phyloP scores from a whole-genome alignment of 2,888 invertebrate species.

The Calameuta idolon region DNA sequence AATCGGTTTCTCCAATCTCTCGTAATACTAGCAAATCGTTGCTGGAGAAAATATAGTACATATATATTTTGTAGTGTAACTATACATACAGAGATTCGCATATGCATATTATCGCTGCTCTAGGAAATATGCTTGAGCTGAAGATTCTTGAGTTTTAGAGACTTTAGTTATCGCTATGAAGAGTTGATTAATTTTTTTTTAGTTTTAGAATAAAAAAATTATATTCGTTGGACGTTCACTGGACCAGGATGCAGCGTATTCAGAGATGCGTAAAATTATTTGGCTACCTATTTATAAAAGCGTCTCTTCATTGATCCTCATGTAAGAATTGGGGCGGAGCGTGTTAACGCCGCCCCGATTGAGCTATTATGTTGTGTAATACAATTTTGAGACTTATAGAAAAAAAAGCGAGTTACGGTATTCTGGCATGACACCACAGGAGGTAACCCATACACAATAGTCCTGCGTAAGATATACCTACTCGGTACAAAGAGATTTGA shows the following conservation, averaged over 20 bases:
- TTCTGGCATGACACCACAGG: slow-evolving; percentile 58
- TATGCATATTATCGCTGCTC: neutral
- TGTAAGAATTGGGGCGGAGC: slow-evolving; percentile 7
- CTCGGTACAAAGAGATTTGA: slow-evolving; percentile 38
- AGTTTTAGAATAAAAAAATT: neutral
- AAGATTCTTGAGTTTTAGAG: neutral
- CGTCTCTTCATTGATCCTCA: neutral
- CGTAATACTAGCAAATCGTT: neutral
- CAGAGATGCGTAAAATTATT: neutral
- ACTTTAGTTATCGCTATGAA: neutral
- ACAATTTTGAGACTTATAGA: slow-evolving; percentile 38
- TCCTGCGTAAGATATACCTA: slow-evolving; percentile 38
- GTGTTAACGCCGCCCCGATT: slow-evolving; percentile 50
- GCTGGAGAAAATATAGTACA: neutral
- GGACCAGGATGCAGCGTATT: neutral
- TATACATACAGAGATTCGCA: neutral
- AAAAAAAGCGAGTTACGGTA: slow-evolving; percentile 25
- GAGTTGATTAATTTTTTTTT: neutral
- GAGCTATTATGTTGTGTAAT: slow-evolving; percentile 45
- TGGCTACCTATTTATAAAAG: neutral
- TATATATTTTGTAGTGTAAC: neutral
- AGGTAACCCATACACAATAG: slow-evolving; percentile 48
- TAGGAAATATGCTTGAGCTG: neutral
- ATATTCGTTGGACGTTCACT: neutral
- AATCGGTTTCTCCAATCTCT: neutral